Percentiles rank a stretch among this genome's conserved stretches.
Evolutionary conservation across 2,113 vertebrate species (phyloP).

Genomic region (Ginglymostoma cirratum): DNA sequence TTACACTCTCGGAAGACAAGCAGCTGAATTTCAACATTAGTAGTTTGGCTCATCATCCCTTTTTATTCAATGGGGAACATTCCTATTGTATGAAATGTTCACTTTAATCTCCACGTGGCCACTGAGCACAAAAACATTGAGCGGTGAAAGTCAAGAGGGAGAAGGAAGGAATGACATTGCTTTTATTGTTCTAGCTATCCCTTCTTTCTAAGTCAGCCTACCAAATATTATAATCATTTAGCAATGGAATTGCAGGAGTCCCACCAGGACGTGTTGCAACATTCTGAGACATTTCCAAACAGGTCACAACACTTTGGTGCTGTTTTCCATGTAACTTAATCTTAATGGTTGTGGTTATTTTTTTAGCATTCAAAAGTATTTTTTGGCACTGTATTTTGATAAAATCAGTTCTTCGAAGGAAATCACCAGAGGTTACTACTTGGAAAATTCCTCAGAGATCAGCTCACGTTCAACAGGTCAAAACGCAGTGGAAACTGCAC

Average conservation of each 20-base stretch:
- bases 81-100: slow-evolving; percentile 2
- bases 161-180: neutral
- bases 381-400: neutral
- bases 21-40: slow-evolving; percentile 11
- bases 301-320: neutral
- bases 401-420: neutral
- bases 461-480: neutral
- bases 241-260: neutral
- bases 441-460: neutral
- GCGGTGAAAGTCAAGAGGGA: neutral
- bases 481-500: neutral
- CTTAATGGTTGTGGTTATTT: neutral
- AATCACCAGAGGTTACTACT: neutral
- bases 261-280: neutral
- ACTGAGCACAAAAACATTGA: neutral
- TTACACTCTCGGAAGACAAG: neutral
- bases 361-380: neutral
- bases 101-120: neutral
- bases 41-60: too few species aligned
- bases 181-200: neutral
- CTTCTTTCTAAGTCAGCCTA: neutral
- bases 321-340: neutral
- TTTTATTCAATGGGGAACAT: neutral
- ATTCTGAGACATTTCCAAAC: neutral
- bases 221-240: neutral